Evolutionary conservation across 2,797 vertebrate genomes (phyloP).

Genomic region (Mus spretus): DNA sequence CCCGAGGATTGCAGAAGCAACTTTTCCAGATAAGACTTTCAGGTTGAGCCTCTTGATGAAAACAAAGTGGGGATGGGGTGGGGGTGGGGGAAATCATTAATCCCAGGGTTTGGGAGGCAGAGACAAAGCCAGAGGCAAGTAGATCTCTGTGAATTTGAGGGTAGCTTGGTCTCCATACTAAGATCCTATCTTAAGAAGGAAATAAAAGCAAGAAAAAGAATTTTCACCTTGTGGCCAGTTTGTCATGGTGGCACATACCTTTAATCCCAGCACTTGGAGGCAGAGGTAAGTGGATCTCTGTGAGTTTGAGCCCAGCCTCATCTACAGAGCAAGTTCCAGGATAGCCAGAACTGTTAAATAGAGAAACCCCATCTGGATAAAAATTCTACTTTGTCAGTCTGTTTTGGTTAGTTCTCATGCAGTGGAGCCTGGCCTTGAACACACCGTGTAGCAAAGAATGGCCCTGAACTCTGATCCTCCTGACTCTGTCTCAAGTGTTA

Average conservation of each 20-base stretch:
- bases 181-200: neutral
- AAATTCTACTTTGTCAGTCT: neutral
- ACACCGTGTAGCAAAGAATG: neutral
- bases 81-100: neutral
- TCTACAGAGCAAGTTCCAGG: neutral
- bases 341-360: neutral
- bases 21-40: constrained; percentile 14
- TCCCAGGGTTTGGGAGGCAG: neutral
- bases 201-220: neutral
- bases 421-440: neutral
- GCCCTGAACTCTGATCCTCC: neutral
- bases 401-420: neutral
- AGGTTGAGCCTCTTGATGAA: neutral
- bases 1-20: neutral
- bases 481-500: neutral
- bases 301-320: neutral
- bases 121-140: neutral
- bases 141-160: neutral
- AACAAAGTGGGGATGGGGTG: neutral
- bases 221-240: neutral
- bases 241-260: neutral
- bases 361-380: neutral
- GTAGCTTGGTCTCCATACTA: neutral
- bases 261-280: neutral
- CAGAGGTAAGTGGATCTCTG: neutral